phyloP scores from a whole-genome alignment of 2,113 vertebrate genomes.

The Terrapene triunguis region DNA sequence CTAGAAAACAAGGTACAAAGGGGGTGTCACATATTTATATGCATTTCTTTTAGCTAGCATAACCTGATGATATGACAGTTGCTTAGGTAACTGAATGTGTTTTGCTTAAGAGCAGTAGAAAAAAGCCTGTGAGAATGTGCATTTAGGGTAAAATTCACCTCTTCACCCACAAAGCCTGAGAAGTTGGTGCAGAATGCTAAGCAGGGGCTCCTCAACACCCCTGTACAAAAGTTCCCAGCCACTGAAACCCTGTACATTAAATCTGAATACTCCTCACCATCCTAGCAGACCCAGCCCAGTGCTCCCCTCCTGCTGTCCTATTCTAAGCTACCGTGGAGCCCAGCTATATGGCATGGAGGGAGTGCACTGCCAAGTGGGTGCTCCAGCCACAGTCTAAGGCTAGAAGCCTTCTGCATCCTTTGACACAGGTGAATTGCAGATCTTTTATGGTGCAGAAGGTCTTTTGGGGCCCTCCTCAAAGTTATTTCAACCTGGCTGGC shows the following conservation, averaged over 20 bases:
- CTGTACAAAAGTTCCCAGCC: background rate
- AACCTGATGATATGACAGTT: slow-evolving; percentile 12
- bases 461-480: background rate
- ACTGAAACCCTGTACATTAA: background rate
- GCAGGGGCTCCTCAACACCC: background rate
- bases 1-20: background rate
- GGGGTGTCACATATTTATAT: background rate
- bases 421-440: background rate
- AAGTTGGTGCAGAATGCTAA: slow-evolving; percentile 15
- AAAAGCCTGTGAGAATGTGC: background rate
- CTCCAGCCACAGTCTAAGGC: background rate
- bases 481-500: background rate
- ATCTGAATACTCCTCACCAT: background rate
- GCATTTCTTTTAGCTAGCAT: background rate
- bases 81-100: slow-evolving; percentile 38
- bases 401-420: background rate
- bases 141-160: slow-evolving; percentile 21
- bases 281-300: background rate
- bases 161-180: background rate
- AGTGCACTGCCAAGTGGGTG: background rate
- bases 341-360: background rate
- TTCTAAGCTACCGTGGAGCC: background rate
- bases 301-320: background rate
- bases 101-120: slow-evolving; percentile 58
- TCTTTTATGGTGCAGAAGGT: background rate